phyloP scores from a whole-genome alignment of 1,140 invertebrate genomes.

The Trachymyrmex septentrionalis region DNA sequence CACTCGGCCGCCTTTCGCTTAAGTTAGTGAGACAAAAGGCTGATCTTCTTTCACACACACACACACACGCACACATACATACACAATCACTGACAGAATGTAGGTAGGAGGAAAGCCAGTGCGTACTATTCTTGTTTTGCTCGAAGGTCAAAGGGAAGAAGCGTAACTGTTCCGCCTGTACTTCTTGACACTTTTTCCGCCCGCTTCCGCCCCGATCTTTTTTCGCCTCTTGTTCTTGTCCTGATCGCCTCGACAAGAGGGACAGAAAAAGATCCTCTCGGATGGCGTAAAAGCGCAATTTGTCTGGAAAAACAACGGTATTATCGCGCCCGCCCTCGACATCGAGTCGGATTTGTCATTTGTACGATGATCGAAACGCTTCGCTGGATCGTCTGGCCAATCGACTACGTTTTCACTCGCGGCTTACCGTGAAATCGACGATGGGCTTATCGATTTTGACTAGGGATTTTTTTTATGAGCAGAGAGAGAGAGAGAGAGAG shows the following conservation, averaged over 20 bases:
- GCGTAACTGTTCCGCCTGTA: conserved; percentile 47
- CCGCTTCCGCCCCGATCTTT: conserved; percentile 13
- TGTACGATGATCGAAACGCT: conserved; percentile 72
- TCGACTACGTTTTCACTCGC: conserved; percentile 13
- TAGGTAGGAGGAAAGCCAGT: conserved; percentile 30
- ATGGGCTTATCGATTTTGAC: conserved; percentile 34
- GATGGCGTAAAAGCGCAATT: conserved; percentile 73
- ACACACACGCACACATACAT: no score
- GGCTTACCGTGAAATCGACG: conserved; percentile 25
- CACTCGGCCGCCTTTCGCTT: conserved; percentile 24
- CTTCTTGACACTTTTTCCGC: conserved; percentile 48
- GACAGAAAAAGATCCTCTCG: conserved; percentile 51
- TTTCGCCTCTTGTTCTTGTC: conserved; percentile 32
- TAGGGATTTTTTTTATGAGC: conserved; percentile 17
- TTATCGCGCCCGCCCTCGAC: conserved; percentile 67
- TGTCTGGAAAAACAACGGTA: conserved; percentile 71
- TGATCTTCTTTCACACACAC: conserved; percentile 11
- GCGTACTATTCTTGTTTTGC: conserved; percentile 42
- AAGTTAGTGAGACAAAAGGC: conserved; percentile 50
- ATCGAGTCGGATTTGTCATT: conserved; percentile 78
- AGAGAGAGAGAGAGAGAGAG: background rate
- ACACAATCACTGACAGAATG: background rate
- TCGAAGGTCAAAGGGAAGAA: conserved; percentile 61
- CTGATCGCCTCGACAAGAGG: conserved; percentile 27
- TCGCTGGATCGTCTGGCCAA: background rate